A percentile compares a stretch with the other conserved stretches of the same genome.
phyloP scores from a whole-genome alignment of 2,113 vertebrate species.

The Pseudorasbora parva region DNA sequence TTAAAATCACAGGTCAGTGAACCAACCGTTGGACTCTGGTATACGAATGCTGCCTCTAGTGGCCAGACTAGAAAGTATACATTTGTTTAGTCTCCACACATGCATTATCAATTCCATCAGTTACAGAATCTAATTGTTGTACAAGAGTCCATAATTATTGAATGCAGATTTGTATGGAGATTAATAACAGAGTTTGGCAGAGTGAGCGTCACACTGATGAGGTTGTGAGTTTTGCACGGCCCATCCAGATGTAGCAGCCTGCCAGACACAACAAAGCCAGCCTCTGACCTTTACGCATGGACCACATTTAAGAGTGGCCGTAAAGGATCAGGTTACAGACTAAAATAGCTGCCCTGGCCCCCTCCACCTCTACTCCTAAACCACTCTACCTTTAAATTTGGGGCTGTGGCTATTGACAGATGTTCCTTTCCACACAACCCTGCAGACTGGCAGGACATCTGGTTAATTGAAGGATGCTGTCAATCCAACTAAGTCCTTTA shows the following conservation, averaged over 20 bases:
- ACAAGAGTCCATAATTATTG: neutral
- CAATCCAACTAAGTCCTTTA: slow-evolving; percentile 35
- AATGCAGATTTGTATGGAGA: neutral
- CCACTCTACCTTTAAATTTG: slow-evolving; percentile 46
- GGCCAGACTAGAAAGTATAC: neutral
- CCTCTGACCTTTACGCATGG: slow-evolving; percentile 72
- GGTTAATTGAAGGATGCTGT: slow-evolving; percentile 37
- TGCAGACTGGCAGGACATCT: slow-evolving; percentile 35
- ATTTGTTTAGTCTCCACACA: neutral
- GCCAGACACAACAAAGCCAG: slow-evolving; percentile 66
- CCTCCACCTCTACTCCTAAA: slow-evolving; percentile 44
- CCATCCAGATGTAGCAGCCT: slow-evolving; percentile 70
- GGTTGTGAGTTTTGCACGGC: slow-evolving; percentile 61
- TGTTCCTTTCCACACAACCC: slow-evolving; percentile 42
- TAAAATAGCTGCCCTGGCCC: slow-evolving; percentile 66
- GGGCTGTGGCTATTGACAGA: slow-evolving; percentile 44
- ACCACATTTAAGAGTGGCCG: slow-evolving; percentile 70
- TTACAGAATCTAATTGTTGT: neutral
- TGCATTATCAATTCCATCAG: too few relatives aligned
- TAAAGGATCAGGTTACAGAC: slow-evolving; percentile 66
- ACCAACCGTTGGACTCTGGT: neutral
- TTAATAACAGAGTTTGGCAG: neutral
- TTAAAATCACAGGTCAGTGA: slow-evolving; percentile 25
- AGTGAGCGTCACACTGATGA: slow-evolving; percentile 55
- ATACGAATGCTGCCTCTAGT: slow-evolving; percentile 53